Conservation (phyloP, 2,113 vertebrate species). For the Gambusia affinis region DNA sequence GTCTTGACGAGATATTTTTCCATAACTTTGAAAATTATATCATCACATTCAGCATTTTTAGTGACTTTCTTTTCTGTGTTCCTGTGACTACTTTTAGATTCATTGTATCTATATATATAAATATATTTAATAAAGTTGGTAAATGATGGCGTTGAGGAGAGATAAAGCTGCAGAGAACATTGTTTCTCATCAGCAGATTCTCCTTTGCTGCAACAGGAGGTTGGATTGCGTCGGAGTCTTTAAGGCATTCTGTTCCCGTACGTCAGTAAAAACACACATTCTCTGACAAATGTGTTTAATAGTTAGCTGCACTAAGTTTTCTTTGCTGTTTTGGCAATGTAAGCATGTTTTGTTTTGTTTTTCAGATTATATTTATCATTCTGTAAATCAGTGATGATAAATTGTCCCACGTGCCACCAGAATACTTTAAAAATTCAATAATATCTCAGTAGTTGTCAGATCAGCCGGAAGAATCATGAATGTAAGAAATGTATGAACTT, state of each 20-base stretch:
- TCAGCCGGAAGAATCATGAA: background rate
- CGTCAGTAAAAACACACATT: background rate
- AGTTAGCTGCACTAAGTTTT: background rate
- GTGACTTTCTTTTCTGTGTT: too few species aligned
- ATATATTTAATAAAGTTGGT: too few species aligned
- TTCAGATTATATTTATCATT: background rate
- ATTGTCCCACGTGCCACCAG: background rate
- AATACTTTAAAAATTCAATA: background rate
- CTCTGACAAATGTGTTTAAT: background rate
- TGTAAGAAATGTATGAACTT: conserved; percentile 19
- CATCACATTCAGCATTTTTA: too few species aligned
- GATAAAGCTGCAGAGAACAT: background rate
- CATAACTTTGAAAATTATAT: too few species aligned
- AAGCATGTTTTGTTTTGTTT: background rate
- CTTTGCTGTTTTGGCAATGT: background rate
- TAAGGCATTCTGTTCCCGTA: background rate
- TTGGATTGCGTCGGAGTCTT: background rate
- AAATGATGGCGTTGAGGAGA: background rate
- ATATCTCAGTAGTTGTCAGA: background rate
- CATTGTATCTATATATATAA: too few species aligned
- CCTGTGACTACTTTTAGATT: too few species aligned
- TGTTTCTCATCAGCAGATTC: background rate
- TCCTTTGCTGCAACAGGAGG: background rate
- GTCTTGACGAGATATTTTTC: too few species aligned
- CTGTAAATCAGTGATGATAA: background rate